Percentiles rank a stretch among this genome's conserved stretches.
phyloP scores from a whole-genome alignment of 2,888 invertebrate genomes.

The Neuroscelio doddi region DNA sequence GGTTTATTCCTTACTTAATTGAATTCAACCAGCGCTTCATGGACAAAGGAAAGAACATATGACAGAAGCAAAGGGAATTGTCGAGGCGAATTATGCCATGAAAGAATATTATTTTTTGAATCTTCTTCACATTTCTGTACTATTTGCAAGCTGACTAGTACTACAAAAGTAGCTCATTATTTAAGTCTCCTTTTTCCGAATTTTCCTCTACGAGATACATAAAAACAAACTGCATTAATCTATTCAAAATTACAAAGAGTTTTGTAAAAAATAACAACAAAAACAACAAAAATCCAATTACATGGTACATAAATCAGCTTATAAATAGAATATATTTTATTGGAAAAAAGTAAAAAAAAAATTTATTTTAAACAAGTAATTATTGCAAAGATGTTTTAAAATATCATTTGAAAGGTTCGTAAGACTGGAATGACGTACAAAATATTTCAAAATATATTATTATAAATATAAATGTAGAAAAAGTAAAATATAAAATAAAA shows the following conservation, averaged over 20 bases:
- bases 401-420: no score
- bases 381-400: no score
- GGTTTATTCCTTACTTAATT: slow-evolving; percentile 34
- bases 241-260: slow-evolving; percentile 5
- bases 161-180: slow-evolving; percentile 26
- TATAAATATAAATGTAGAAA: no score
- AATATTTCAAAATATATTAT: no score
- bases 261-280: no score
- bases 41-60: slow-evolving; percentile 24
- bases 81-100: slow-evolving; percentile 22
- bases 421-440: no score
- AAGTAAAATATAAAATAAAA: no score
- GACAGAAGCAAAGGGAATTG: slow-evolving; percentile 22
- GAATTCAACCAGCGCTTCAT: slow-evolving; percentile 34
- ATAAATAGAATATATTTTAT: no score
- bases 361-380: no score
- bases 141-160: slow-evolving; percentile 8
- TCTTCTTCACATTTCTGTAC: slow-evolving; percentile 15
- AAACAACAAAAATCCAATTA: no score
- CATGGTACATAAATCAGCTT: no score
- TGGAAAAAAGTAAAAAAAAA: no score
- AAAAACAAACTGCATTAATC: slow-evolving; percentile 9
- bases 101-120: slow-evolving; percentile 17
- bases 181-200: slow-evolving; percentile 3
- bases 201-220: slow-evolving; percentile 6